Conservation (phyloP, 2,113 vertebrate species). For the Bucco capensis region DNA sequence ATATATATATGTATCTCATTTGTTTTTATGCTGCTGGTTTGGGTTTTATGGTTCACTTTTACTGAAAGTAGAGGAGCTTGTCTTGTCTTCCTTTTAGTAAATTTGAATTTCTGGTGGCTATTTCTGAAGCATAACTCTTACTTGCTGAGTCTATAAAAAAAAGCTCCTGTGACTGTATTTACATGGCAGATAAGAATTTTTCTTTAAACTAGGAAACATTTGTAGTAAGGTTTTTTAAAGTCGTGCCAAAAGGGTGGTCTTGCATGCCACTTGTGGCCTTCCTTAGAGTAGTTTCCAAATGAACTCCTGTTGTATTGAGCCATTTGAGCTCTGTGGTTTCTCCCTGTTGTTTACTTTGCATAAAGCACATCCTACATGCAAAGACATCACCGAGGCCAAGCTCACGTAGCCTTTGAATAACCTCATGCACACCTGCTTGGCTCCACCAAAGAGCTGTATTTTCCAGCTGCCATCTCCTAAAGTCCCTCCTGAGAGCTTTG, state of each 20-base stretch:
- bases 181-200: neutral
- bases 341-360: neutral
- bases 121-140: neutral
- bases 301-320: neutral
- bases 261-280: neutral
- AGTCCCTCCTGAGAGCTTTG: neutral
- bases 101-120: neutral
- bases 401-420: neutral
- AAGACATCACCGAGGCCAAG: neutral
- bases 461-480: conserved; percentile 1
- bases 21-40: neutral
- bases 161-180: neutral
- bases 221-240: neutral
- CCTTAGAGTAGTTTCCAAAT: neutral
- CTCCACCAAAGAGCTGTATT: neutral
- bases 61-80: neutral
- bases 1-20: neutral
- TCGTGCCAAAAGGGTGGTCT: neutral
- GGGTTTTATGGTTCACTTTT: neutral
- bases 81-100: neutral
- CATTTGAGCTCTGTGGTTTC: neutral
- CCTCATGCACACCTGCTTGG: neutral
- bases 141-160: neutral
- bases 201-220: neutral
- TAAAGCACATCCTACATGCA: neutral